Evolutionary conservation across 2,113 vertebrate species (phyloP).

Genomic region (Procapra przewalskii): DNA sequence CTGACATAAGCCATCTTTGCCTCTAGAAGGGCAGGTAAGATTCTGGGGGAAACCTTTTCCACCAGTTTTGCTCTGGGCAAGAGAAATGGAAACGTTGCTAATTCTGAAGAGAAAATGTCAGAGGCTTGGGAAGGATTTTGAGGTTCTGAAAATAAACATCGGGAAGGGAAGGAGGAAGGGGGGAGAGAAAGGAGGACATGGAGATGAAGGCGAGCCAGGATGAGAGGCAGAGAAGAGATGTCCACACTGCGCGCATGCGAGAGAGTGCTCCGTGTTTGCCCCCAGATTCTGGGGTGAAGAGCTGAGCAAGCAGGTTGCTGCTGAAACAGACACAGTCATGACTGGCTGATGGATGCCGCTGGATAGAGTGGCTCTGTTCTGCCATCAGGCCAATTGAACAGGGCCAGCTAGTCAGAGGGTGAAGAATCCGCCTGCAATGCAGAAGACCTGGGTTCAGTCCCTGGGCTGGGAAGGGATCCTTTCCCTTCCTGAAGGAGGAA

Average conservation of each 20-base stretch:
- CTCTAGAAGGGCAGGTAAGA: neutral
- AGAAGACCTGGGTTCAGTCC: neutral
- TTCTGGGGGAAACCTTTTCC: neutral
- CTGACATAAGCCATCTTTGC: neutral
- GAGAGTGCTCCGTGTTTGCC: neutral
- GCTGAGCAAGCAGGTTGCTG: neutral
- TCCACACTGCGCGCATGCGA: neutral
- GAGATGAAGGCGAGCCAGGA: neutral
- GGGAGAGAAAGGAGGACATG: neutral
- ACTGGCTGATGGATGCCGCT: neutral
- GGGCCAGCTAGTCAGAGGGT: neutral
- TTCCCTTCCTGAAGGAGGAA: neutral
- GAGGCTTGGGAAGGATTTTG: slow-evolving; percentile 33
- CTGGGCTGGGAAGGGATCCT: neutral
- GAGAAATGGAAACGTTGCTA: slow-evolving; percentile 44
- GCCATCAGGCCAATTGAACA: neutral
- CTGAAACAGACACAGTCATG: neutral
- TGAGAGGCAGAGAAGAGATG: neutral
- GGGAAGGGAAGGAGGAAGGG: neutral
- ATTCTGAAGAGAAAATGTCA: slow-evolving; percentile 68
- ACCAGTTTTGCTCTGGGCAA: neutral
- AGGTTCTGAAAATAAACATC: slow-evolving; percentile 50
- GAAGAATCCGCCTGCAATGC: neutral
- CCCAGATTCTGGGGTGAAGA: neutral
- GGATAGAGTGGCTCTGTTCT: neutral